Base-by-base conservation (phyloP, 2,888 invertebrate species). In the Polyploca ridens region DNA sequence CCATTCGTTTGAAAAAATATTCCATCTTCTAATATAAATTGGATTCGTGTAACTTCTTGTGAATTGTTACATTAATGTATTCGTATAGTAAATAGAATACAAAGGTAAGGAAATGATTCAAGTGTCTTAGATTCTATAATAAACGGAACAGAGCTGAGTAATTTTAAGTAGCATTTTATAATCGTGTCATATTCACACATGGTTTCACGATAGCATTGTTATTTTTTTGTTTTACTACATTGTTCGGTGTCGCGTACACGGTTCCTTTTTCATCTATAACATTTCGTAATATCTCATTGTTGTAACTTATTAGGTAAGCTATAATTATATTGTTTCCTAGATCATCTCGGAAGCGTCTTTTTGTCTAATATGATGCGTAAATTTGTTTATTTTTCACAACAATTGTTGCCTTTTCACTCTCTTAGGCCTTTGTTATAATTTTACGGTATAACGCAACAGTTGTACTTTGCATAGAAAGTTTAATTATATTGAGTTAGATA, bases 301-400 rank as follows among this genome's bases (percentile, higher is more conserved):
- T 81, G 74, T 77, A 74, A 74, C 69, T 72, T 74, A 78, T 82
- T 78, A 75, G 72, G 71, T 77, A 78, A 79, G 72, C 65, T 70
- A 68, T 69, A 65, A 49, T 63, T 58, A 69, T 71, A 72, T 78
- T 75, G 70, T 73, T 77, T 75, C 75, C 78, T 72, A 63, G 66
- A 70, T 64, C 67, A 63, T 69, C 65, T 61, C 64, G 54, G 63
- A 19, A 35, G 54, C 33, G 38, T 19, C 41, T 54, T 57, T 27
- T 54, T 14, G 57, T 38, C n/a, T 58, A 13, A 14, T 57, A 49
- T 19, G 38, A 27, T 19, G 19, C 41, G 14, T 49, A 33, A 62
- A 16, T 58, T 58, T 10, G 14, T n/a, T 14, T 27, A 13, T 35
- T 33, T n/a, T 33, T 58, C 58, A 54, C 19, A 19, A 54, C 11